Base-by-base conservation (phyloP, 2,888 invertebrate species). In the Rhingia rostrata region DNA sequence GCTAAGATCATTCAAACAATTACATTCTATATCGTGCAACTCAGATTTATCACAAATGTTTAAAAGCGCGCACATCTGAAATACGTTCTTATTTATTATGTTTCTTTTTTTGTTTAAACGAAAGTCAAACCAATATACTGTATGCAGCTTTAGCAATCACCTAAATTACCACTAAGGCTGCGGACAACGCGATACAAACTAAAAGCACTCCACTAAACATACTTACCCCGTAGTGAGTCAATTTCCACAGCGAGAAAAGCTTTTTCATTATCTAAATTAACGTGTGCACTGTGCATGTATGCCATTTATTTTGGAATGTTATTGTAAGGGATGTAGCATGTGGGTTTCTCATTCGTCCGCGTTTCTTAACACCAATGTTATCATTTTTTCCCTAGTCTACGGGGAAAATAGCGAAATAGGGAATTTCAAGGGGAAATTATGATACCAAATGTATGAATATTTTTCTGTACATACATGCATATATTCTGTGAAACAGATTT, bases 221-320 rank as follows among this genome's bases (percentile, higher is more conserved):
- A 81, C 69, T 63, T 75, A 22, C 41, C 45, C 22, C 67, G 54
- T 51, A 61, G 9, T n/a, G 4, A 33, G 6, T 9, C 35, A 33
- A 64, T 69, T 69, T 81, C 63, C 41, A 67, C 61, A 51, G 41
- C 49, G 9, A 51, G 67, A 56, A 56, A 75, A 81, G 81, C 81
- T 81, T 81, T 81, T 63, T 64, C 35, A 51, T 67, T 56, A 67
- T 69, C 63, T 45, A 75, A 69, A 69, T 39, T 74, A 67, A 43
- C 63, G 54, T 75, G 69, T 75, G 80, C 75, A 69, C 58, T 74
- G 63, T 69, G 80, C 75, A 69, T 64, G 64, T 79, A 39, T 22
- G 54, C 49, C 39, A 47, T 64, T 51, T 53, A 45, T 56, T 54
- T 49, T 6, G 9, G 22, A 33, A 69, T 43, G 63, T 49, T 64